Evolutionary conservation across 2,797 vertebrate genomes (phyloP).

Genomic region (Pelobates cultripes): DNA sequence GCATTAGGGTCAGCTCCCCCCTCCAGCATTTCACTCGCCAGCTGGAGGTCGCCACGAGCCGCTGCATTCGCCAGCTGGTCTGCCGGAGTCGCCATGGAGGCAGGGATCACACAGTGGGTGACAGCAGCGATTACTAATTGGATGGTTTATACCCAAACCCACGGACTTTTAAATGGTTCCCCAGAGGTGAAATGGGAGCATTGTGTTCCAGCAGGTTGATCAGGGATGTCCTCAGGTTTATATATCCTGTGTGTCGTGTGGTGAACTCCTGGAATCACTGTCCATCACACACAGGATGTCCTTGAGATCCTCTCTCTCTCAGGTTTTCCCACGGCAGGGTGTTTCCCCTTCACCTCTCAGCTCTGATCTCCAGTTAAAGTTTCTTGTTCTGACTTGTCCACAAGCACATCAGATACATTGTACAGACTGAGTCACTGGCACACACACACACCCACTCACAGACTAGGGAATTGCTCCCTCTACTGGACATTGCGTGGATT

Average conservation of each 20-base stretch:
- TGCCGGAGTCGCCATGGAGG: neutral
- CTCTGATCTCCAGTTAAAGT: neutral
- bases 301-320: no score
- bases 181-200: no score
- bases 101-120: no score
- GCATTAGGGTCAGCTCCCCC: neutral
- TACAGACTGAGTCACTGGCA: neutral
- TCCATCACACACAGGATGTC: no score
- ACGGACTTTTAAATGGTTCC: no score
- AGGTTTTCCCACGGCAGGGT: no score
- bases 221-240: no score
- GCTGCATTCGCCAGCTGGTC: conserved; percentile 1
- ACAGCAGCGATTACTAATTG: no score
- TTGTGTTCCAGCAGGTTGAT: no score
- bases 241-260: no score
- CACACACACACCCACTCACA: neutral
- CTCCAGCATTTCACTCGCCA: neutral
- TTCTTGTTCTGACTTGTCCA: neutral
- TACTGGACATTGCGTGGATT: neutral
- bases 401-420: neutral
- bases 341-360: neutral
- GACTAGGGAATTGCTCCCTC: neutral
- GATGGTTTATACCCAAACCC: no score
- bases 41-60: neutral
- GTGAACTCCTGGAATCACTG: no score